These are phyloP conservation scores for Gastrophryne carolinensis DNA, from an alignment of 2,797 vertebrate genomes.

Conservation along the genomic window DNA sequence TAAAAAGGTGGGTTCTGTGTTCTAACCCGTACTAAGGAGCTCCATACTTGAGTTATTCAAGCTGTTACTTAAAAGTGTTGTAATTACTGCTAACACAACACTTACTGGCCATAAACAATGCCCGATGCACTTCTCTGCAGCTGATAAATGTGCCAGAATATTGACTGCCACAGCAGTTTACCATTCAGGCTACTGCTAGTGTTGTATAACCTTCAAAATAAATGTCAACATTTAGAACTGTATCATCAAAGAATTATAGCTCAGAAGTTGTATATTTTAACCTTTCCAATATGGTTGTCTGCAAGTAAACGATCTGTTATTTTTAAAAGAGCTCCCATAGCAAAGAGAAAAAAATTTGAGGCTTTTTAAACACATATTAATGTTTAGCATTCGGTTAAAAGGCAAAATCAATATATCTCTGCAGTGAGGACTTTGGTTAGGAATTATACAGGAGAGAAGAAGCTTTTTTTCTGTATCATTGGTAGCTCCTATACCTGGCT, in stretches of 20 bases:
- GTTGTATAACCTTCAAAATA: constrained; percentile 39
- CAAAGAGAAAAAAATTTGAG: constrained; percentile 15
- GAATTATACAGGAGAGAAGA: no score
- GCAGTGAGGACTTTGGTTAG: no score
- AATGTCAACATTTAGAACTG: constrained; percentile 38
- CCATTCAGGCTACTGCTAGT: not conserved
- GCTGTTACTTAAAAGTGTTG: not conserved
- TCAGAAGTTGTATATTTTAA: constrained; percentile 37
- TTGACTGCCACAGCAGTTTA: not conserved
- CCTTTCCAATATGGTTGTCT: constrained; percentile 33
- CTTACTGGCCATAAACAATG: not conserved
- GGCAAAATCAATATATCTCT: no score
- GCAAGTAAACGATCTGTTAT: constrained; percentile 39
- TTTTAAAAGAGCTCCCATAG: constrained; percentile 18
- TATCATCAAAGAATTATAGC: constrained; percentile 36
- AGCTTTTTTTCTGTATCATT: no score
- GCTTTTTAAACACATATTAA: constrained; percentile 15
- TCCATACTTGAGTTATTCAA: not conserved
- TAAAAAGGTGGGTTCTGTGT: no score
- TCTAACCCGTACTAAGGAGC: no score
- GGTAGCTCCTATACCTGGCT: no score
- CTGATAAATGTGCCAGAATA: not conserved
- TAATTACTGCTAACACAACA: not conserved
- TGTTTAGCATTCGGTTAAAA: no score
- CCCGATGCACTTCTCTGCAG: not conserved